phyloP scores from a whole-genome alignment of 2,113 vertebrate genomes.

The Tursiops truncatus region DNA sequence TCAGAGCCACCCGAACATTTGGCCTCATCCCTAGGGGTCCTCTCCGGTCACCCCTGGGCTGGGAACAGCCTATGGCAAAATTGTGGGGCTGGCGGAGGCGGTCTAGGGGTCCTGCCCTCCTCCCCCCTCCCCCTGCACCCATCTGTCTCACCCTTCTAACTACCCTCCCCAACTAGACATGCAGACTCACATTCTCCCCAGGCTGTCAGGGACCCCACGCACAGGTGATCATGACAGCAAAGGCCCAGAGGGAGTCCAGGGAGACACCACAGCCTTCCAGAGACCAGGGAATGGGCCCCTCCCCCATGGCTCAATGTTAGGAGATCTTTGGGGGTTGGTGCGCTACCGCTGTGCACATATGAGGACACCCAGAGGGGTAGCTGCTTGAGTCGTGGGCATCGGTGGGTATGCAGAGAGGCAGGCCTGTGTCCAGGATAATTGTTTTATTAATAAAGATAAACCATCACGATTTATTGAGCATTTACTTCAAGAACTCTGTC shows the following conservation, averaged over 20 bases:
- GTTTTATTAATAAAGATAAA: not conserved
- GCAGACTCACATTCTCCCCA: not conserved
- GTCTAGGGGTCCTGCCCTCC: not conserved
- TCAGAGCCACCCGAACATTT: not conserved
- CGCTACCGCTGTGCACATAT: rapidly evolving
- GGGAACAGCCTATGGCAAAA: not conserved
- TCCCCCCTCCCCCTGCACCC: not conserved
- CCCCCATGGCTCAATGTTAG: rapidly evolving
- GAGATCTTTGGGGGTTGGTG: not conserved
- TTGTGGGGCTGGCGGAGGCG: not conserved
- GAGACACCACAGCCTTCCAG: not conserved
- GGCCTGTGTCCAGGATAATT: rapidly evolving
- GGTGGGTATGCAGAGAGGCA: not conserved
- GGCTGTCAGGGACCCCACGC: not conserved
- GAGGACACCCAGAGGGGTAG: no score
- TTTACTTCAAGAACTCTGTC: not conserved
- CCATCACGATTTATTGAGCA: no score
- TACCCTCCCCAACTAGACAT: not conserved
- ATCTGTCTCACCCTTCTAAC: not conserved
- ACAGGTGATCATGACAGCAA: not conserved
- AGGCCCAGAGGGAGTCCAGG: not conserved
- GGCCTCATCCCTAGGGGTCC: not conserved
- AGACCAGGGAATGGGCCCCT: not conserved
- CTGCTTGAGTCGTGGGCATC: not conserved
- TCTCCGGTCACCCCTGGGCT: not conserved